Conservation (phyloP, 2,113 vertebrate genomes). For the Larimichthys crocea region DNA sequence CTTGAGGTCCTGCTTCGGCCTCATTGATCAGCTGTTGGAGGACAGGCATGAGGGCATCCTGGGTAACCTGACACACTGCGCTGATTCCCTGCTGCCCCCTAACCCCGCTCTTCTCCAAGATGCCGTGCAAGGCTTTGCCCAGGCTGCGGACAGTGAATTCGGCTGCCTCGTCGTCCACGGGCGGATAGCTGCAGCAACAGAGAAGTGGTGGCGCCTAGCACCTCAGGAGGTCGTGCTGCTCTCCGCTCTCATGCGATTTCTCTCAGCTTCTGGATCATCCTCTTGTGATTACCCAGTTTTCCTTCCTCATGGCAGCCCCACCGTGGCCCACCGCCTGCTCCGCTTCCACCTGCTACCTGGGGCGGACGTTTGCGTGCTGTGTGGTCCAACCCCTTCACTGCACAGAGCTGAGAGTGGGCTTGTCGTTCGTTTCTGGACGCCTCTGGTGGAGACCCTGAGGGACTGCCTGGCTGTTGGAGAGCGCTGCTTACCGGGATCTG, state of each 20-base stretch:
- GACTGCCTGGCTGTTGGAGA: slow-evolving; percentile 81
- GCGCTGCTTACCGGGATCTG: slow-evolving; percentile 79
- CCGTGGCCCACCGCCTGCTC: slow-evolving; percentile 90
- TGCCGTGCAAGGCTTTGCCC: slow-evolving; percentile 84
- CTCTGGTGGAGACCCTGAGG: slow-evolving; percentile 84
- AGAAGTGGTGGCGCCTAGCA: slow-evolving; percentile 92
- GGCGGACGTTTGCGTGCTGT: slow-evolving; percentile 88
- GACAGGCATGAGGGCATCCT: slow-evolving; percentile 79
- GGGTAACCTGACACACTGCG: slow-evolving; percentile 89
- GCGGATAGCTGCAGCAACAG: slow-evolving; percentile 86
- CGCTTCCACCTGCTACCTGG: slow-evolving; percentile 89
- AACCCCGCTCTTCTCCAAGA: slow-evolving; percentile 84
- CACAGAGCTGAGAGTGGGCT: slow-evolving; percentile 83
- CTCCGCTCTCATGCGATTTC: slow-evolving; percentile 82
- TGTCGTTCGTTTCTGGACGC: slow-evolving; percentile 88
- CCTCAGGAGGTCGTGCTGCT: slow-evolving; percentile 89
- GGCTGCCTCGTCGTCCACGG: slow-evolving; percentile 86
- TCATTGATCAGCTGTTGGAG: slow-evolving; percentile 90
- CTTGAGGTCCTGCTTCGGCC: slow-evolving; percentile 87
- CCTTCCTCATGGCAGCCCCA: slow-evolving; percentile 92
- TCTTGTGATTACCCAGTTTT: slow-evolving; percentile 92
- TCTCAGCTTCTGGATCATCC: slow-evolving; percentile 80
- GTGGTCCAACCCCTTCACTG: slow-evolving; percentile 89
- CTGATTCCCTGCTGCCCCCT: slow-evolving; percentile 86
- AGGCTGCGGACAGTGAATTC: slow-evolving; percentile 86